A percentile compares a stretch with the other conserved stretches of the same genome.
Conservation (phyloP, 92 coral and sea anemone genomes). For the Blastomussa wellsi region DNA sequence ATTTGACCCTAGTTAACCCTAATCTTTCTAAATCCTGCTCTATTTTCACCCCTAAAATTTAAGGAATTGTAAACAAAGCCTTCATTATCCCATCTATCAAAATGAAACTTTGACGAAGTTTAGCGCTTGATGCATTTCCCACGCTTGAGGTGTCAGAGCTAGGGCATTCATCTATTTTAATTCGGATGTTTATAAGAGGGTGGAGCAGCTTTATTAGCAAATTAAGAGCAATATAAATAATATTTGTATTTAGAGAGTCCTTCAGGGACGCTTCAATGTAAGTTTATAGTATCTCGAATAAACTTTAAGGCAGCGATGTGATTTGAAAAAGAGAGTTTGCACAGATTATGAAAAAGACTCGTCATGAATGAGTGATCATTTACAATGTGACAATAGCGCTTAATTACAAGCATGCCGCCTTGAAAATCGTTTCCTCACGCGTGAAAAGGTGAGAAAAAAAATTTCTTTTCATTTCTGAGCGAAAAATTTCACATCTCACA, state of each 20-base stretch:
- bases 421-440: background rate
- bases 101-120: background rate
- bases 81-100: slow-evolving; percentile 32
- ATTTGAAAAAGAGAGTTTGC: background rate
- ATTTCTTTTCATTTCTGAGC: background rate
- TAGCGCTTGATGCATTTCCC: slow-evolving; percentile 16
- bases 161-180: background rate
- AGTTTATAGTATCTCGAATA: no score
- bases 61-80: background rate
- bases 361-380: background rate
- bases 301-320: background rate
- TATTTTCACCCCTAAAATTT: background rate
- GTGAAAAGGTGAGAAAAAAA: background rate
- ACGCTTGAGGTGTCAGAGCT: slow-evolving; percentile 18
- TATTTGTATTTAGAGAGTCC: background rate
- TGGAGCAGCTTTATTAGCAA: slow-evolving; percentile 10
- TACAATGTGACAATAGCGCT: slow-evolving; percentile 9
- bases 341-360: background rate
- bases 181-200: slow-evolving; percentile 17
- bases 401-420: slow-evolving; percentile 23
- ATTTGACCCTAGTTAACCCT: background rate
- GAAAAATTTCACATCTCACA: background rate
- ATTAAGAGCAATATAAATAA: background rate
- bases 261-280: background rate
- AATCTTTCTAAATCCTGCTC: background rate